Evolutionary conservation across 1,140 invertebrate genomes (phyloP), one percentile per base, ranked within the genome.

Genomic region (Gryllus bimaculatus): DNA sequence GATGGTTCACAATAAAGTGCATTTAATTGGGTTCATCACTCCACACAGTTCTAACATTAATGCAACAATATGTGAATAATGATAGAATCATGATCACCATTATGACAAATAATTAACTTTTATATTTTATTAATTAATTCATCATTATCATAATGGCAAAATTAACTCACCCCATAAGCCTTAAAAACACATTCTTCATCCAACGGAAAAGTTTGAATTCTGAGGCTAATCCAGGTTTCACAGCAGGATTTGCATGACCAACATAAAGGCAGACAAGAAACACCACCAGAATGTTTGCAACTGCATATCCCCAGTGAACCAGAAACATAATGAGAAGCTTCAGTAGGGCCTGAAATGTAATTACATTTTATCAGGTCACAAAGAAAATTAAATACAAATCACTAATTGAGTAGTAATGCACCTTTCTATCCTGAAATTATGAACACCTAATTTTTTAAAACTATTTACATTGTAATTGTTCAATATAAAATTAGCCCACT

Each of bases 251-350:
- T 8, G 95, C 94, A 73, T 94, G 93, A 13, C 96, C 95, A 79
- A 98, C 95, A 84, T 98, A 98, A 82, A 96, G 90, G 92, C 96
- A 98, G 74, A 98, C 89, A 47, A 96, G 85, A 84, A 96, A 92
- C 80, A 96, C 90, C 10, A 93, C 91, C 8, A 90, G 86, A 76
- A 98, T 89, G 85, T 94, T 95, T 26, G 92, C 91, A 47, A 97
- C 84, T 48, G 96, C 95, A 85, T 97, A 98, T 48, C 91, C 90
- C 95, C 96, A 98, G 84, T 98, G 92, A 8, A 98, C 96, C 78
- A 96, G 87, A 84, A 98, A 91, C 95, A 98, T 97, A 78, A 98
- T 93, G 8, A 94, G 83, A 5, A 98, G 83, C 85, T 98, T 98
- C 18, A 95, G 85, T n/a, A 93, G 85, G 15, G 92, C 92, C 95